phyloP scores from a whole-genome alignment of 2,888 invertebrate species.

The Pyrochroa serraticornis region DNA sequence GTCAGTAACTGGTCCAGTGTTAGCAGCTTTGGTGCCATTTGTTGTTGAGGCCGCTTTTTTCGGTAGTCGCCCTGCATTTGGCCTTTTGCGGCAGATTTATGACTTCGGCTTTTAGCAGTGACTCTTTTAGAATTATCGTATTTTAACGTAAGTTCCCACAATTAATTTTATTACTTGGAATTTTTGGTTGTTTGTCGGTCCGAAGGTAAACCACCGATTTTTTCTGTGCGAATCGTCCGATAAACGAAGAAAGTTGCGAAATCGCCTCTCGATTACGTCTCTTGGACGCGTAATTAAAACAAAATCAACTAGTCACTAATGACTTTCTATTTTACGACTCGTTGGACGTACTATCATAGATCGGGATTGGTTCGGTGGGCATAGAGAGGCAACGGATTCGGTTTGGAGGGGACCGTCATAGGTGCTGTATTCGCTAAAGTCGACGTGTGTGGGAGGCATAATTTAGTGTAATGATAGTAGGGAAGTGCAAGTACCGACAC shows the following conservation, averaged over 20 bases:
- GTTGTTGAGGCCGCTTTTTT: too few relatives aligned
- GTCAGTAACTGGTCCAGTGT: too few relatives aligned
- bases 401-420: conserved; percentile 37
- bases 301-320: conserved; percentile 10
- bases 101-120: too few relatives aligned
- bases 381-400: conserved; percentile 30
- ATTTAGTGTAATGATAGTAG: conserved; percentile 27
- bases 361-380: conserved; percentile 30
- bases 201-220: too few relatives aligned
- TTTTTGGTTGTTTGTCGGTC: too few relatives aligned
- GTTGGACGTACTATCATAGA: not conserved
- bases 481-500: conserved; percentile 11
- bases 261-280: conserved; percentile 1
- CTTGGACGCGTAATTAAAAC: not conserved
- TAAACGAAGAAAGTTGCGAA: conserved; percentile 14
- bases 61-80: too few relatives aligned
- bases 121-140: too few relatives aligned
- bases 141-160: too few relatives aligned
- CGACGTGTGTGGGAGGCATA: conserved; percentile 40
- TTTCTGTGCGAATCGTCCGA: too few relatives aligned
- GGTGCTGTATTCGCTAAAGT: conserved; percentile 39
- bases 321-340: conserved; percentile 21
- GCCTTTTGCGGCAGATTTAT: too few relatives aligned
- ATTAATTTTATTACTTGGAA: too few relatives aligned
- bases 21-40: too few relatives aligned